Percentiles rank a stretch among this genome's conserved stretches.
Evolutionary conservation across 1,140 invertebrate genomes (phyloP).

Genomic region (Drosophila baimaii): DNA sequence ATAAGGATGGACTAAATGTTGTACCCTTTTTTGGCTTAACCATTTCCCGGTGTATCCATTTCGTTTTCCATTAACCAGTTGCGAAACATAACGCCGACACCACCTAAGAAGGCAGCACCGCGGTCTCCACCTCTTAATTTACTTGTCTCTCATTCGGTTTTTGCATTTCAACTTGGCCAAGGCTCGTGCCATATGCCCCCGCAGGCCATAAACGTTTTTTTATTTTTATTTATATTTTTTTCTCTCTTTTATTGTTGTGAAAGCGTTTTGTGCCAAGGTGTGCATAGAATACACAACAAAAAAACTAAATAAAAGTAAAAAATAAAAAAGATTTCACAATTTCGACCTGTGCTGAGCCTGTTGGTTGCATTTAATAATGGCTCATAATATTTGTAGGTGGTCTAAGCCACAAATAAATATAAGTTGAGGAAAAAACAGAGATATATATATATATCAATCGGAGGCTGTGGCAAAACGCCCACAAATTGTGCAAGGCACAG

Average conservation of each 20-base stretch:
- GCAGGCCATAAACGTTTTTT: slow-evolving; percentile 52
- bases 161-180: slow-evolving; percentile 72
- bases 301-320: slow-evolving; percentile 29
- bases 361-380: slow-evolving; percentile 66
- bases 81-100: slow-evolving; percentile 34
- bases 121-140: slow-evolving; percentile 35
- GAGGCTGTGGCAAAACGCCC: slow-evolving; percentile 54
- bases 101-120: slow-evolving; percentile 41
- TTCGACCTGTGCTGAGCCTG: slow-evolving; percentile 37
- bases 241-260: slow-evolving; percentile 62
- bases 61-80: slow-evolving; percentile 33
- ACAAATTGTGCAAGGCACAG: slow-evolving; percentile 65
- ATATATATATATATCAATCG: slow-evolving; percentile 10
- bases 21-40: slow-evolving; percentile 8
- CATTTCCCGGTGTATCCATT: slow-evolving; percentile 33
- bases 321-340: slow-evolving; percentile 32
- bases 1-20: slow-evolving; percentile 11
- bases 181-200: slow-evolving; percentile 69
- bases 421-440: slow-evolving; percentile 10
- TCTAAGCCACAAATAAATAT: slow-evolving; percentile 20
- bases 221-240: slow-evolving; percentile 35
- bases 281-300: slow-evolving; percentile 53
- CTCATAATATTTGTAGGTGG: slow-evolving; percentile 73
- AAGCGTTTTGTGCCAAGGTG: slow-evolving; percentile 57
- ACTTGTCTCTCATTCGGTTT: slow-evolving; percentile 41